Percentiles rank a stretch among this genome's conserved stretches.
Conservation (phyloP, 2,113 vertebrate genomes). For the Oxyruncus cristatus region DNA sequence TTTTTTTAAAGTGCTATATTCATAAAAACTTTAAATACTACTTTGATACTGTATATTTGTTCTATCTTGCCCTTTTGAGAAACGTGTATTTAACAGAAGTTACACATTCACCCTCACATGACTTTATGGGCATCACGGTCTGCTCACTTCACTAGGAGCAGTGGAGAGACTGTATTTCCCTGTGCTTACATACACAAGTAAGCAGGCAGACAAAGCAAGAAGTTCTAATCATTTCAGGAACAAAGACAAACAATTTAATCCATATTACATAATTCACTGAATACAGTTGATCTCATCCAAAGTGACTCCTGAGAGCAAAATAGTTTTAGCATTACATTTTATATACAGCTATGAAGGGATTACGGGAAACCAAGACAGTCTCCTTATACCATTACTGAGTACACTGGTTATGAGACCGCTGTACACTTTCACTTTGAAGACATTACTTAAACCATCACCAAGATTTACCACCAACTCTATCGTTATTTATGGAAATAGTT, state of each 20-base stretch:
- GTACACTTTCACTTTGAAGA: background rate
- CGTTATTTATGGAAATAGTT: background rate
- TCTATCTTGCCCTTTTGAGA: background rate
- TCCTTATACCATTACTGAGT: conserved; percentile 34
- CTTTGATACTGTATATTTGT: background rate
- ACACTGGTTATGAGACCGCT: background rate
- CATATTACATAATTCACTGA: conserved; percentile 66
- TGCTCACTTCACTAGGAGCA: background rate
- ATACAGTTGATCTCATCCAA: conserved; percentile 70
- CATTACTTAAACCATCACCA: background rate
- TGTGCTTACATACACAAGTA: conserved; percentile 48
- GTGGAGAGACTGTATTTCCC: background rate
- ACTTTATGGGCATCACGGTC: background rate
- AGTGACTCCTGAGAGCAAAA: conserved; percentile 73
- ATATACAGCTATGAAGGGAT: conserved; percentile 73
- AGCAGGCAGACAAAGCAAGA: conserved; percentile 66
- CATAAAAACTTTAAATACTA: background rate
- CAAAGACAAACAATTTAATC: conserved; percentile 73
- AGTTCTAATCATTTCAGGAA: conserved; percentile 68
- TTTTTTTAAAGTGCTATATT: conserved; percentile 32
- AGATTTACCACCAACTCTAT: background rate
- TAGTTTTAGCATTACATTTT: conserved; percentile 72
- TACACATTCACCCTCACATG: background rate
- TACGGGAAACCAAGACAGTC: conserved; percentile 57
- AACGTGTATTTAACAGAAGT: background rate